Base-by-base conservation (phyloP, 1,140 invertebrate species). In the Scaptomyza pallida region DNA sequence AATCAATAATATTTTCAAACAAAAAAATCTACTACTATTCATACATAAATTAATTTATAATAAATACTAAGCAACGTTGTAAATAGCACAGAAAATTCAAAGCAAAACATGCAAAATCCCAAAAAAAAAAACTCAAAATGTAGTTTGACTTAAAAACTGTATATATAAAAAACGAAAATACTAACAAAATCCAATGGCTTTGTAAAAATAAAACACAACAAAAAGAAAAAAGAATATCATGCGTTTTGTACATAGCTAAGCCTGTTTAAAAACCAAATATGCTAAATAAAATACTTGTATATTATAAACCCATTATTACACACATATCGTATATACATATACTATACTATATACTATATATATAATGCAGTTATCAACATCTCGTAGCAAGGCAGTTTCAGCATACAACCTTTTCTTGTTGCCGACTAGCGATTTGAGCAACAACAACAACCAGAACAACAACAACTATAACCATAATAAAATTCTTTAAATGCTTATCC, bases 321-420 rank as follows among this genome's bases (percentile, higher is more conserved):
- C 52, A 55, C 21, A 55, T 16, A 43, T 43, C 19, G 37, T 23
- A 35, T 37, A 12, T 21, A 21, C 17, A 52, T 19, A 63, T 23
- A 23, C 3, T 5, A 4, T 26, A 23, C 6, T n/a, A 52, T 19
- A 63, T 23, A 23, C 3, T 5, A 4, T 26, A 23, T 26, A 26
- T 52, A 33, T 63, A 63, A 33, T 59, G 44, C 21, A 45, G 56
- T 74, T 65, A 47, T 45, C 48, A 43, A 48, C 19, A n/a, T 19
- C 56, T 47, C 62, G 35, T 70, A 64, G 68, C 62, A 43, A 64
- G 63, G 77, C 72, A 61, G 40, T 41, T 43, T 62, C 41, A 15
- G 16, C 41, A 30, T 69, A 26, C n/a, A n/a, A n/a, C n/a, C n/a
- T 13, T 19, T 6, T 21, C 35, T 10, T 50, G 19, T 43, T 23